phyloP scores from a whole-genome alignment of 1,140 invertebrate genomes.

The Macrobrachium nipponense region DNA sequence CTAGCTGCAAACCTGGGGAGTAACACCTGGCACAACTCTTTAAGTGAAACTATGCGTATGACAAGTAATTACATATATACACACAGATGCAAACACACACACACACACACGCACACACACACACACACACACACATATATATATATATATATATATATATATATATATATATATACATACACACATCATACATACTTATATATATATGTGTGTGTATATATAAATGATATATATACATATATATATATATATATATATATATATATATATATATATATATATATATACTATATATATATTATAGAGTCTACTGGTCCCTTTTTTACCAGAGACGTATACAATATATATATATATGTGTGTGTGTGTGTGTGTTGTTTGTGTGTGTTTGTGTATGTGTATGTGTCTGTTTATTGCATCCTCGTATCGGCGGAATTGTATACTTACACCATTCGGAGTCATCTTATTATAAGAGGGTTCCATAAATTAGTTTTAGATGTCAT shows the following conservation, averaged over 20 bases:
- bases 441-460: too few relatives aligned
- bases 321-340: too few relatives aligned
- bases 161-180: conserved; percentile 20
- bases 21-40: neutral
- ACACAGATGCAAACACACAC: neutral
- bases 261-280: conserved; percentile 4
- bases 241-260: neutral
- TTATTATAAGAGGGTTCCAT: too few relatives aligned
- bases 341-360: too few relatives aligned
- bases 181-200: conserved; percentile 9
- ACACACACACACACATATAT: conserved; percentile 1
- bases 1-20: too few relatives aligned
- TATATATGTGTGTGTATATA: conserved; percentile 1
- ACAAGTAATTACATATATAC: neutral
- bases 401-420: neutral
- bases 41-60: too few relatives aligned
- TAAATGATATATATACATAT: neutral
- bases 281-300: conserved; percentile 6
- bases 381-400: neutral
- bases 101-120: neutral
- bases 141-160: neutral
- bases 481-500: too few relatives aligned
- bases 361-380: neutral
- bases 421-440: neutral
- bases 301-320: too few relatives aligned